Conservation (phyloP, 1,140 invertebrate species). For the Brevipalpus yothersi region DNA sequence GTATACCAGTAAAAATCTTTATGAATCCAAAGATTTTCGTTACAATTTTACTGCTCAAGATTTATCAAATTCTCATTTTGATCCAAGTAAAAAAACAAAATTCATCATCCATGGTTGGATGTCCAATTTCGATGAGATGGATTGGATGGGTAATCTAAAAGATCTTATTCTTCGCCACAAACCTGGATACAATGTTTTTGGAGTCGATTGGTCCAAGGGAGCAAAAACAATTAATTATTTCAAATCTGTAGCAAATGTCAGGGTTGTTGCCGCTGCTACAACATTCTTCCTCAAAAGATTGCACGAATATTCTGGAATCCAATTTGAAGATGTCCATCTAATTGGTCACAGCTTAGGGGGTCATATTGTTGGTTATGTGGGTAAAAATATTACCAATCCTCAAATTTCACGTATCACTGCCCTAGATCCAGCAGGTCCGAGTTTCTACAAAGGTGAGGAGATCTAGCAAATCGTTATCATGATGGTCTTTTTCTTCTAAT, state of each 20-base stretch:
- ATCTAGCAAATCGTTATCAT: too few relatives aligned
- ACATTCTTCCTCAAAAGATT: conserved; percentile 22
- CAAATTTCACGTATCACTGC: conserved; percentile 20
- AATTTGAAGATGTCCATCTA: conserved; percentile 21
- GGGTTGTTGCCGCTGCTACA: conserved; percentile 34
- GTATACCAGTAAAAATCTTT: not conserved
- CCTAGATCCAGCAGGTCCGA: conserved; percentile 64
- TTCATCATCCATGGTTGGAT: conserved; percentile 5
- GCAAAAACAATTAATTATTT: conserved; percentile 28
- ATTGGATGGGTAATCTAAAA: conserved; percentile 5
- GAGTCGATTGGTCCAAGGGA: conserved; percentile 7
- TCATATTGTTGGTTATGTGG: conserved; percentile 59
- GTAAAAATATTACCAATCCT: conserved; percentile 26
- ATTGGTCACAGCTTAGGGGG: conserved; percentile 52
- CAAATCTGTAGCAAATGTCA: conserved; percentile 31
- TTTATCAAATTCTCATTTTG: not conserved
- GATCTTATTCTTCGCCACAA: not conserved
- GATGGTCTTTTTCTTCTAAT: too few relatives aligned
- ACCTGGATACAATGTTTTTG: conserved; percentile 3
- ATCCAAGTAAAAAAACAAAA: conserved; percentile 1
- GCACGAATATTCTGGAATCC: conserved; percentile 11
- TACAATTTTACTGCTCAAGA: not conserved
- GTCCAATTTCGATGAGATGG: not conserved
- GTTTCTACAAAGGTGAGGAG: conserved; percentile 37
- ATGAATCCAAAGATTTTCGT: not conserved